Conservation (phyloP, 2,888 invertebrate genomes). For the Megaustenia siamemsis region DNA sequence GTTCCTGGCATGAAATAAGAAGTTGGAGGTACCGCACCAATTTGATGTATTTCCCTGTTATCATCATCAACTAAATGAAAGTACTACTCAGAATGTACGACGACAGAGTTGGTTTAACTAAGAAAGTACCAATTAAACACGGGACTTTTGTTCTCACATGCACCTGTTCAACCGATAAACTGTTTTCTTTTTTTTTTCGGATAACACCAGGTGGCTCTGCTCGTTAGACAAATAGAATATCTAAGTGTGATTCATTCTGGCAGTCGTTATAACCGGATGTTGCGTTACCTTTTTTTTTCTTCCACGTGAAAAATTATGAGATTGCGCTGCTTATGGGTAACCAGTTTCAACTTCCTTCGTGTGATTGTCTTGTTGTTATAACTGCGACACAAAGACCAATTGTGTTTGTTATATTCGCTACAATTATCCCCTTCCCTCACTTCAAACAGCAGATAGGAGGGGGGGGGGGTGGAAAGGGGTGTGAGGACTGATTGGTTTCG, state of each 20-base stretch:
- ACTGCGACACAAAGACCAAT: too few species aligned
- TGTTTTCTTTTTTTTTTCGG: not conserved
- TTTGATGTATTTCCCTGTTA: constrained; percentile 5
- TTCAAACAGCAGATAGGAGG: too few species aligned
- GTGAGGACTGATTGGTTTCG: too few species aligned
- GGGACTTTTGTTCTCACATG: not conserved
- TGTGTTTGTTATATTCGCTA: too few species aligned
- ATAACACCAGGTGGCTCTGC: not conserved
- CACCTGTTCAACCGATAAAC: not conserved
- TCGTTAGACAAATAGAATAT: not conserved
- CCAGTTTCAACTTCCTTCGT: too few species aligned
- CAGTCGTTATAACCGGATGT: constrained; percentile 11
- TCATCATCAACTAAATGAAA: not conserved
- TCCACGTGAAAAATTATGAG: not conserved
- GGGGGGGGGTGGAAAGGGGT: too few species aligned
- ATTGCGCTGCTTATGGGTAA: too few species aligned
- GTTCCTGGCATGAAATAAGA: not conserved
- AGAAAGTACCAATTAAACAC: constrained; percentile 15
- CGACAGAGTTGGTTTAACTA: not conserved
- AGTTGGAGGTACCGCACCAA: not conserved
- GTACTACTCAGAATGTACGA: not conserved
- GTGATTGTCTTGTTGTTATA: too few species aligned
- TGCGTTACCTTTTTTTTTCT: not conserved
- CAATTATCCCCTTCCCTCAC: too few species aligned
- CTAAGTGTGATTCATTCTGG: not conserved